Evolutionary conservation across 2,888 invertebrate genomes (phyloP), one percentile per base, ranked within the genome.

Genomic region (Vanessa cardui): DNA sequence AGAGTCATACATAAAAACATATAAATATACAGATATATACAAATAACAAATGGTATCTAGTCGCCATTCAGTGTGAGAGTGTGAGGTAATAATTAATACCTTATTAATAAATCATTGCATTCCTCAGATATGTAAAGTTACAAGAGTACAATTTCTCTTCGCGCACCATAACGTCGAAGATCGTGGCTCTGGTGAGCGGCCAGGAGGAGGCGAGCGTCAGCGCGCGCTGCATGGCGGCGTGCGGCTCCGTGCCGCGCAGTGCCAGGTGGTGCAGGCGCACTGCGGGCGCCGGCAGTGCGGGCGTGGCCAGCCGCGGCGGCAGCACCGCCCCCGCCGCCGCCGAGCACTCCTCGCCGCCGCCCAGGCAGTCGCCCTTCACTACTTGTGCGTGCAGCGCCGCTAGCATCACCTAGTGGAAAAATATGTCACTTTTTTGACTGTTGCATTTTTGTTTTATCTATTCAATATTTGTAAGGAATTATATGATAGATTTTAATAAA

Each of bases 321-420:
- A 99, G 93, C 75, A 90, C 88, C 79, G 97, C 97, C 83, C 97
- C 96, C 58, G 95, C 95, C 21, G 97, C 96, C 73, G 96, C 96
- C 76, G 94, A 94, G 76, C 94, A 94, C 83, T 95, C 95, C 79
- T 94, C 94, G 61, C 95, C 90, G 62, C 93, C 93, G 76, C 96
- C 96, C 49, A 92, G 88, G 80, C 96, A 97, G 89, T 98, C 98
- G 46, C 98, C 97, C 73, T 97, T 94, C 85, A 98, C 98, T 45
- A 98, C 94, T 87, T 99, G 99, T 52, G 98, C 97, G 94, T 98
- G 98, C 58, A 99, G 94, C 21, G 99, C 98, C 59, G 98, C 97
- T 67, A 99, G 88, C 97, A 98, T 98, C 87, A 98, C 97, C 97
- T 97, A 77, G 16, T 2, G 26, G 7, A 18, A 9, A 1, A 20